phyloP scores from a whole-genome alignment of 2,888 invertebrate genomes.

The Thalpophila matura region DNA sequence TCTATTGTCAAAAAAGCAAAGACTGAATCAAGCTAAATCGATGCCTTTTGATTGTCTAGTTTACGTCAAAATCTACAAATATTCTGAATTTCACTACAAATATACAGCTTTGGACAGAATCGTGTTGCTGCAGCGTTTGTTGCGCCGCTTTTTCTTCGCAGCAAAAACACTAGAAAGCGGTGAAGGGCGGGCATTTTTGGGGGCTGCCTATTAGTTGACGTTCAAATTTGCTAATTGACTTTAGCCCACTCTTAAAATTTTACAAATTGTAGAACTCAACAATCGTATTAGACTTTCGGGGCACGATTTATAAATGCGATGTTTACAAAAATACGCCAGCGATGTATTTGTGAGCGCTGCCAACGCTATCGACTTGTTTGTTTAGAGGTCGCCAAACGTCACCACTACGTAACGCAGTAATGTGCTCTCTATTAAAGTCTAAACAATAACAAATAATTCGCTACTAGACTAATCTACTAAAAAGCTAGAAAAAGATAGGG shows the following conservation, averaged over 20 bases:
- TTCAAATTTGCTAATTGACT: no score
- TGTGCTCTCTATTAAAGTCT: constrained; percentile 13
- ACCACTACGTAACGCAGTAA: constrained; percentile 28
- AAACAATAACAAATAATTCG: constrained; percentile 16
- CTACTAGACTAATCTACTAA: background rate
- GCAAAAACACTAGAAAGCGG: no score
- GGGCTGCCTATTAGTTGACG: no score
- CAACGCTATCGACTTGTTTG: constrained; percentile 51
- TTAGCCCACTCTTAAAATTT: no score
- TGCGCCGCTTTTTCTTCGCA: no score
- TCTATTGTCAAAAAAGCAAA: background rate
- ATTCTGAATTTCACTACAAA: no score
- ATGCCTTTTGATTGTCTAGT: constrained; percentile 19
- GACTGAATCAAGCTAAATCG: background rate
- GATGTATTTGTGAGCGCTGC: constrained; percentile 45
- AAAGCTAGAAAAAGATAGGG: background rate
- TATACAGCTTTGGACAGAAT: no score
- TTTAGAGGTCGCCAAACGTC: constrained; percentile 38
- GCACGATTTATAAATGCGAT: constrained; percentile 38
- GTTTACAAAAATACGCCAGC: constrained; percentile 58
- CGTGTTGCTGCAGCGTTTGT: no score
- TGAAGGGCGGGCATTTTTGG: no score
- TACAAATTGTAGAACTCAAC: no score
- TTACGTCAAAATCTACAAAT: no score
- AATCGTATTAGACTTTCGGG: constrained; percentile 22